These are phyloP conservation scores for Eupeodes corollae DNA, from an alignment of 1,140 invertebrate genomes.

Conservation along the genomic window DNA sequence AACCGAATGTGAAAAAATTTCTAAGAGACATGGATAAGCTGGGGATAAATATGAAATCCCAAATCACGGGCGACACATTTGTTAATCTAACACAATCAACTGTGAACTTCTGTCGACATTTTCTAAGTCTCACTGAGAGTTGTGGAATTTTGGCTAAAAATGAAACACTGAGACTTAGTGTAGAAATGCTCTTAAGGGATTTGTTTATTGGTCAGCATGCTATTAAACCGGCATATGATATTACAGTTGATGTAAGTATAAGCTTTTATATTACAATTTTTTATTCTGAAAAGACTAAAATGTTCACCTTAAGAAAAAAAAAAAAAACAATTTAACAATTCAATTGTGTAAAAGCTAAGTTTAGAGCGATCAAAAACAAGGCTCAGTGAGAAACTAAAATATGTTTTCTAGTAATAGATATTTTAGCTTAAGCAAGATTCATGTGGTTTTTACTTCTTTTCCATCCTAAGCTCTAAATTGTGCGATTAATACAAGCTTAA, in stretches of 20 bases:
- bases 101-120: slow-evolving; percentile 30
- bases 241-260: slow-evolving; percentile 30
- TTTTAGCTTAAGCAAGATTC: neutral
- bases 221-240: slow-evolving; percentile 23
- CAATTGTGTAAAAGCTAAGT: neutral
- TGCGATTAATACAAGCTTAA: too few relatives aligned
- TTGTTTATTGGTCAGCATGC: slow-evolving; percentile 29
- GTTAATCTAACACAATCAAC: slow-evolving; percentile 34
- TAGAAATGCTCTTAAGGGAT: slow-evolving; percentile 25
- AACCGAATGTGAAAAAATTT: slow-evolving; percentile 40
- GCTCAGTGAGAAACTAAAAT: neutral
- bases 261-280: neutral
- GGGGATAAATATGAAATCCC: slow-evolving; percentile 33
- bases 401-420: neutral
- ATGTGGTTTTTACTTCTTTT: too few relatives aligned
- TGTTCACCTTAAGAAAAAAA: neutral
- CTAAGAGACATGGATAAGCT: slow-evolving; percentile 40
- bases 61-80: slow-evolving; percentile 35
- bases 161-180: slow-evolving; percentile 22
- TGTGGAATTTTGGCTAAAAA: slow-evolving; percentile 30
- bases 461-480: too few relatives aligned
- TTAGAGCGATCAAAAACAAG: neutral
- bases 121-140: slow-evolving; percentile 26
- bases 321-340: neutral
- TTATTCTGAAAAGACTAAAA: neutral